Conservation (phyloP, 2,797 vertebrate genomes). For the Acrocephalus scirpaceus region DNA sequence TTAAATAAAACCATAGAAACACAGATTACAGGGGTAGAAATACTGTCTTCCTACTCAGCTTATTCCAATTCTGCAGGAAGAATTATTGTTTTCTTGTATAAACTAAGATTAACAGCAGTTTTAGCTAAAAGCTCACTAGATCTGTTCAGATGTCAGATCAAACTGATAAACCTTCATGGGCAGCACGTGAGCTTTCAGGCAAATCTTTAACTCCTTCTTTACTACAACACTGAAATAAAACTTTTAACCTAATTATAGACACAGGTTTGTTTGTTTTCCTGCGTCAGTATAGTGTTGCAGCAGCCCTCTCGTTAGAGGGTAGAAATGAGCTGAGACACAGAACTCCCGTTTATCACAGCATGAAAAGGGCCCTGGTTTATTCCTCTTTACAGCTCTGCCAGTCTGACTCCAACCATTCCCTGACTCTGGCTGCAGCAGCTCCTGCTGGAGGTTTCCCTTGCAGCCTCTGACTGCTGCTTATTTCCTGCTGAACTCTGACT, state of each 20-base stretch:
- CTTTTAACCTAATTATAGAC: neutral
- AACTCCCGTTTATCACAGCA: neutral
- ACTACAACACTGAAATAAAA: neutral
- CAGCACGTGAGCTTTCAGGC: neutral
- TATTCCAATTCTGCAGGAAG: neutral
- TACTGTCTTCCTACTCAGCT: neutral
- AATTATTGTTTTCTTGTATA: neutral
- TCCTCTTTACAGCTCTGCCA: neutral
- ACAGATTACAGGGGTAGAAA: neutral
- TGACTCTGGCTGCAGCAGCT: neutral
- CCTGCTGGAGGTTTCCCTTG: neutral
- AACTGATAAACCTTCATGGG: neutral
- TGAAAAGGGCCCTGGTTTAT: neutral
- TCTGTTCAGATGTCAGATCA: neutral
- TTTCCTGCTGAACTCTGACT: neutral
- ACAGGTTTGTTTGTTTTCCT: fast-evolving
- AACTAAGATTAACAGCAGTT: neutral
- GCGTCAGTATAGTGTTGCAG: neutral
- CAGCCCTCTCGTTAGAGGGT: neutral
- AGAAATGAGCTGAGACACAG: neutral
- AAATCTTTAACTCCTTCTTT: neutral
- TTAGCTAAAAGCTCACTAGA: neutral
- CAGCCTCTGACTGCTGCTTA: neutral
- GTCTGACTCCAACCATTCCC: neutral
- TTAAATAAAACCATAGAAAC: neutral